Evolutionary conservation across 1,140 invertebrate species (phyloP), one percentile per base, ranked within the genome.

Genomic region (Drosophila eugracilis): DNA sequence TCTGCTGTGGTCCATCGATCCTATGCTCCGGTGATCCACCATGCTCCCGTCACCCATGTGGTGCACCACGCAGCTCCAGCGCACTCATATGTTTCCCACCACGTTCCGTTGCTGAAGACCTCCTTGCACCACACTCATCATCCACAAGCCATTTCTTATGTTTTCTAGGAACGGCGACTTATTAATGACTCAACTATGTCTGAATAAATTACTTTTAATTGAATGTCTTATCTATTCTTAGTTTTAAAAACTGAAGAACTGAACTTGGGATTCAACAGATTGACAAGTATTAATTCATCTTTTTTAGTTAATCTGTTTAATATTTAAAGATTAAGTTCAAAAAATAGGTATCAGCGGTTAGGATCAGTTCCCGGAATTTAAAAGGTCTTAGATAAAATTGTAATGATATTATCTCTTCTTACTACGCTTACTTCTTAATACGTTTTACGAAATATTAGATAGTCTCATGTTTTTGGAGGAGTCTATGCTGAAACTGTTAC

Each of bases 1-100:
- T 24, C 80, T 9, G 58, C 48, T 22, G 67, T 67, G 48, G 62
- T 89, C 19, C 41, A 80, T 12, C 55, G 80, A 48, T 79, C 84
- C n/a, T 81, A 70, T 49, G 58, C 65, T 0, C 22, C 70, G 1
- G 12, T 90, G 5, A 72, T 90, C 14, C 89, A 90, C 44, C 88
- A 90, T 36, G 72, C 81, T 10, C 85, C 86, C 12, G 74, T 79
- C 24, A 76, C 88, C 21, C 88, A 90, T 21, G 66, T 89, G 22
- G 59, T 90, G 9, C 89, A 63, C 17, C 60, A 90, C 47, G 24
- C 75, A 0, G 60, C 84, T 0, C 78, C 79, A 0, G 45, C 89
- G 12, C 62, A 75, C 0, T 36, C 77, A 5, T 60, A 78, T 24
- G 52, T 90, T 2, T 55, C 80, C 0, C 86, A 90, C 48, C 77